phyloP scores from a whole-genome alignment of 2,797 vertebrate genomes.

The Pterois miles region DNA sequence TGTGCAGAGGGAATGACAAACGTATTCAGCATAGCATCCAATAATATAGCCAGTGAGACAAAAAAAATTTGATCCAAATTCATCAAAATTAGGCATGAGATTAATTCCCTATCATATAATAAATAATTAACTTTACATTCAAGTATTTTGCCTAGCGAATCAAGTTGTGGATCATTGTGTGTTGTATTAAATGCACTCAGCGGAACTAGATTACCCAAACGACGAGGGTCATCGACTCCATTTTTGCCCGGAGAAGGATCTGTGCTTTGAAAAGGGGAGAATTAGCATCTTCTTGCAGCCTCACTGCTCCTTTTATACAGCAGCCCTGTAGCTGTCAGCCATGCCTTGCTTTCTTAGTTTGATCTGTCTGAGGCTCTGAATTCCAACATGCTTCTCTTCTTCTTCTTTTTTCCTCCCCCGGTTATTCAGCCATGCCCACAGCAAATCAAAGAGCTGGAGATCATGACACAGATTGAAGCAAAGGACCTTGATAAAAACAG shows the following conservation, averaged over 20 bases:
- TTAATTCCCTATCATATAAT: not conserved
- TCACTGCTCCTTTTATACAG: conserved; percentile 73
- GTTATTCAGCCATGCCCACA: conserved; percentile 39
- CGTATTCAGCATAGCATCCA: not conserved
- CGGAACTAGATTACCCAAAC: conserved; percentile 22
- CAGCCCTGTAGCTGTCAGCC: conserved; percentile 62
- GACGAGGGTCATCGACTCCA: conserved; percentile 23
- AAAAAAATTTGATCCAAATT: not conserved
- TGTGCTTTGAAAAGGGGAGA: conserved; percentile 61
- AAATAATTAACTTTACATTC: not conserved
- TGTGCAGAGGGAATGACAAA: not conserved
- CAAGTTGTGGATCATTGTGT: not conserved
- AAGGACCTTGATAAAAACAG: conserved; percentile 12
- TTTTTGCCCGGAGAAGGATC: conserved; percentile 42
- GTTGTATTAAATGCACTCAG: conserved; percentile 29
- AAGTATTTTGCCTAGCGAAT: not conserved
- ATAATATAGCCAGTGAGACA: not conserved
- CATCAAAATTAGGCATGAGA: not conserved
- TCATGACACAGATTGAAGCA: conserved; percentile 39
- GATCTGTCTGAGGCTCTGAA: conserved; percentile 61
- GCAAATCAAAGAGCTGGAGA: conserved; percentile 38
- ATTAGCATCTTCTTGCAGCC: conserved; percentile 73
- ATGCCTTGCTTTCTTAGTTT: conserved; percentile 55
- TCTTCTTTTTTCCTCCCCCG: conserved; percentile 1
- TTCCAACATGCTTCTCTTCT: conserved; percentile 29